These are phyloP conservation scores for Lepilemur septentrionalis DNA, from an alignment of 2,797 vertebrate species.

Conservation along the genomic window DNA sequence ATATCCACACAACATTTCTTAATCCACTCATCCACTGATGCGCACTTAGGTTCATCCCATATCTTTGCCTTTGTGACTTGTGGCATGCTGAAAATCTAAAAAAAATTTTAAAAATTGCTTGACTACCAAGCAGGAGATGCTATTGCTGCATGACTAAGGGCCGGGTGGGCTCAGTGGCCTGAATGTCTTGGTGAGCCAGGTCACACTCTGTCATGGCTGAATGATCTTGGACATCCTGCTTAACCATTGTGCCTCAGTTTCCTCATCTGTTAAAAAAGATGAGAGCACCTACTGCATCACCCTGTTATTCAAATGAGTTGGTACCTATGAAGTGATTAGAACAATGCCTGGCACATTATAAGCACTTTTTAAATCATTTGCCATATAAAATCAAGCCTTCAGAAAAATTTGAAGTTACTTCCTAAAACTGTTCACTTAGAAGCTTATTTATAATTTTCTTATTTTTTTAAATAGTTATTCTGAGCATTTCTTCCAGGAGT, in stretches of 20 bases:
- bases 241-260: neutral
- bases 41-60: neutral
- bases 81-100: neutral
- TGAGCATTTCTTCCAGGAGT: neutral
- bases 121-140: too few relatives aligned
- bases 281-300: neutral
- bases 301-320: neutral
- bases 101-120: neutral
- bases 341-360: accelerated
- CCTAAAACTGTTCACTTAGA: neutral
- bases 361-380: neutral
- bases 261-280: neutral
- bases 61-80: neutral
- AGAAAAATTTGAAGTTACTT: neutral
- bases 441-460: neutral
- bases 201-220: accelerated
- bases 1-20: neutral
- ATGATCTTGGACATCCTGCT: neutral
- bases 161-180: neutral
- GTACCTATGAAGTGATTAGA: neutral
- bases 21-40: neutral
- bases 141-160: neutral
- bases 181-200: neutral
- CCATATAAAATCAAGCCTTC: neutral
- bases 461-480: neutral